Conservation (phyloP, 2,888 invertebrate species). For the Pyrrhia umbra region DNA sequence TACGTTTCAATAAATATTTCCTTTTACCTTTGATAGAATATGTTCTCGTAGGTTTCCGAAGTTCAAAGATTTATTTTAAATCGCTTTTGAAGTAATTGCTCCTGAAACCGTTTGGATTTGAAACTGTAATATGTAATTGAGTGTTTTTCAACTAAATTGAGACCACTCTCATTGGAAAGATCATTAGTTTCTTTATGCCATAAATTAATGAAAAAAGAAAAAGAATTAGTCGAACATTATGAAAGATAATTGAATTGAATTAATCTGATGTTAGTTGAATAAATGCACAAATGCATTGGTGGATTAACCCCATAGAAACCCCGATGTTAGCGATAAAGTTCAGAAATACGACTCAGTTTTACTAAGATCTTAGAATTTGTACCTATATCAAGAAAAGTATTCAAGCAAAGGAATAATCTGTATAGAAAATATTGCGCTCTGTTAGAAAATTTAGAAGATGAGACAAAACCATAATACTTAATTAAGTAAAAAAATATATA, state of each 20-base stretch:
- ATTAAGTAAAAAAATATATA: too few relatives aligned
- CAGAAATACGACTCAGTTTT: not conserved
- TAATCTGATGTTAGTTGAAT: too few relatives aligned
- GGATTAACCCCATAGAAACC: too few relatives aligned
- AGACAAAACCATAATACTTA: not conserved
- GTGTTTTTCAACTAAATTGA: not conserved
- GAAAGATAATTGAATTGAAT: too few relatives aligned
- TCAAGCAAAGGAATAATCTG: too few relatives aligned
- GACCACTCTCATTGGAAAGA: not conserved
- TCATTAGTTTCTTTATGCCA: not conserved
- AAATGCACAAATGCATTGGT: too few relatives aligned
- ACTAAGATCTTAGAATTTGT: too few relatives aligned
- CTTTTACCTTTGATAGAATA: conserved; percentile 33
- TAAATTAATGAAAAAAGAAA: not conserved
- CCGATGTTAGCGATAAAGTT: too few relatives aligned
- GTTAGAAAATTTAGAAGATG: not conserved
- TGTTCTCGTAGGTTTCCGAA: not conserved
- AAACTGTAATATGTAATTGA: conserved; percentile 9
- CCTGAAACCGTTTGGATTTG: conserved; percentile 1
- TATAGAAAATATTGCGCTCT: not conserved
- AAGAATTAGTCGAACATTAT: too few relatives aligned
- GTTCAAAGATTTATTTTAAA: conserved; percentile 27
- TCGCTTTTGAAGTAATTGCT: conserved; percentile 11
- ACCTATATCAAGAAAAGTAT: not conserved
- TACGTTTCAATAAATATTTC: conserved; percentile 48